phyloP scores from a whole-genome alignment of 2,888 invertebrate genomes.

The Drosophila leonis region DNA sequence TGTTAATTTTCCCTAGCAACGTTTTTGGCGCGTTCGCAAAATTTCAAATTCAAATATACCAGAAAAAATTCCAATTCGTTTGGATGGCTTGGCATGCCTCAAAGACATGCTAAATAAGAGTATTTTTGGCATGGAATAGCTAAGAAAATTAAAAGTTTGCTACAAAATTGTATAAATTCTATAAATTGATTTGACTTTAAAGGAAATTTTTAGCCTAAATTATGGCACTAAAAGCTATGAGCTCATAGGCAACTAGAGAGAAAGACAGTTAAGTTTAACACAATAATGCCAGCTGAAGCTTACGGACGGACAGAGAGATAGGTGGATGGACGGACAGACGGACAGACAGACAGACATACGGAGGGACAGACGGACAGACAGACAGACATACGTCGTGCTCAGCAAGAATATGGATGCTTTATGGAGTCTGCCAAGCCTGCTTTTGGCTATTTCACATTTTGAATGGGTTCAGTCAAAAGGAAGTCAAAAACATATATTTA shows the following conservation, averaged over 20 bases:
- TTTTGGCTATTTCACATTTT: too few relatives aligned
- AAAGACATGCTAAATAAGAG: not conserved
- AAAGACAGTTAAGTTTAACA: too few relatives aligned
- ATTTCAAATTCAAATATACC: constrained; percentile 8
- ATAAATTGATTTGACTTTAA: not conserved
- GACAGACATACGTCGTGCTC: not conserved
- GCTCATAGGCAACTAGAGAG: too few relatives aligned
- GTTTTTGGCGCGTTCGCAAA: constrained; percentile 5
- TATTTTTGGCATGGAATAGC: not conserved
- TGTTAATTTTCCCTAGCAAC: constrained; percentile 6
- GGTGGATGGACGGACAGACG: not conserved
- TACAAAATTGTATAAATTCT: not conserved
- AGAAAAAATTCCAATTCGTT: not conserved
- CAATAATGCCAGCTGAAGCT: too few relatives aligned
- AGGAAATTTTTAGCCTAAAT: not conserved
- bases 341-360: not conserved
- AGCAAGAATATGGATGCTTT: too few relatives aligned
- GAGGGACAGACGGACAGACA: not conserved
- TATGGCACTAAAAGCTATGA: not conserved
- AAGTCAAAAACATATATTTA: too few relatives aligned
- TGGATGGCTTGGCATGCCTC: not conserved
- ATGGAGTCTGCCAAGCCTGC: too few relatives aligned
- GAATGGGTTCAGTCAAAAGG: too few relatives aligned
- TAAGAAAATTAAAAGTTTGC: not conserved
- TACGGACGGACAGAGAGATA: not conserved